Conservation (phyloP, 2,113 vertebrate species). For the Strix aluco region DNA sequence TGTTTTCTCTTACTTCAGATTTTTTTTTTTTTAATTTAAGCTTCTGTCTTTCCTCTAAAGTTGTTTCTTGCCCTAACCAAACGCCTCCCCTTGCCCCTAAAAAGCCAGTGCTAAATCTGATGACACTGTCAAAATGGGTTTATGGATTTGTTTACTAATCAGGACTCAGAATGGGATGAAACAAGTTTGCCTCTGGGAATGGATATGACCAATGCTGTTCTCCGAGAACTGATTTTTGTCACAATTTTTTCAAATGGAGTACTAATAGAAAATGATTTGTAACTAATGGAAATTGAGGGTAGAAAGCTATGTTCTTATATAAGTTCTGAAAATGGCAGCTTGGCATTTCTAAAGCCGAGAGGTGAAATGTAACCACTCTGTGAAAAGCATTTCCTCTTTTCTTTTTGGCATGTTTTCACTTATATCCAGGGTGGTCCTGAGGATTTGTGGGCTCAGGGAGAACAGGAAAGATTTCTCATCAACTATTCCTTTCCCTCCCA, state of each 20-base stretch:
- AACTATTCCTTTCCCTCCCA: neutral
- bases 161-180: slow-evolving; percentile 13
- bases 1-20: neutral
- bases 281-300: neutral
- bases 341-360: slow-evolving; percentile 30
- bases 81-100: rapidly evolving
- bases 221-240: neutral
- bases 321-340: slow-evolving; percentile 1
- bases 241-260: neutral
- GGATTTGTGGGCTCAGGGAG: slow-evolving; percentile 9
- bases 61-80: neutral
- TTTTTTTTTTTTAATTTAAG: neutral
- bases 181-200: neutral
- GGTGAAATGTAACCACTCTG: slow-evolving; percentile 5
- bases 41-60: neutral
- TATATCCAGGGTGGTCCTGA: slow-evolving; percentile 52
- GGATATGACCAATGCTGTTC: neutral
- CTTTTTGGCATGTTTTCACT: slow-evolving; percentile 41
- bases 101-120: neutral
- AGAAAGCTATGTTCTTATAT: neutral
- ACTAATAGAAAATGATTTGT: neutral
- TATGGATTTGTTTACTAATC: slow-evolving; percentile 53
- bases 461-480: slow-evolving; percentile 6
- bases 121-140: slow-evolving; percentile 4
- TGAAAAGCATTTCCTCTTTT: slow-evolving; percentile 42